phyloP scores from a whole-genome alignment of 2,888 invertebrate species.

The Patella ulyssiponensis region DNA sequence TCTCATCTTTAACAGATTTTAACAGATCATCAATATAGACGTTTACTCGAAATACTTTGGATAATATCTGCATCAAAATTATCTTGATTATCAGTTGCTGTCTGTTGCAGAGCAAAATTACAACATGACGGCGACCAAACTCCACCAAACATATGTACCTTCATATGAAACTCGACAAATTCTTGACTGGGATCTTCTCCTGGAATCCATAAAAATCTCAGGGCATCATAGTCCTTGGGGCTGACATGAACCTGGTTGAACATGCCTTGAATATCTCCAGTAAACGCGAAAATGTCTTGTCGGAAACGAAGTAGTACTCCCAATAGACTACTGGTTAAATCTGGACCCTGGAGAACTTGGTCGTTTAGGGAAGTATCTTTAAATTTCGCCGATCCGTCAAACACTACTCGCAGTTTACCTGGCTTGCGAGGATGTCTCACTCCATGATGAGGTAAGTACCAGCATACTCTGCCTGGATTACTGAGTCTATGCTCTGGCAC shows the following conservation, averaged over 20 bases:
- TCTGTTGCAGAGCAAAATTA: slow-evolving; percentile 14
- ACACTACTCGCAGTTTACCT: too few species aligned
- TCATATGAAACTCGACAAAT: not conserved
- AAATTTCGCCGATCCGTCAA: too few species aligned
- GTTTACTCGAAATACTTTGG: slow-evolving; percentile 1
- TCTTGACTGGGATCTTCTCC: not conserved
- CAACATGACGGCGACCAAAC: slow-evolving; percentile 10
- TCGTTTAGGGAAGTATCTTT: slow-evolving; percentile 26
- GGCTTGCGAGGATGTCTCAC: too few species aligned
- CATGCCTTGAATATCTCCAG: slow-evolving; percentile 25
- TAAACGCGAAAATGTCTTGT: slow-evolving; percentile 20
- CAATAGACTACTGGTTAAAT: slow-evolving; percentile 28
- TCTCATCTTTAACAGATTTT: slow-evolving; percentile 4
- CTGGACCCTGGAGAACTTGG: slow-evolving; percentile 29
- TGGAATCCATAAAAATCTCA: slow-evolving; percentile 19
- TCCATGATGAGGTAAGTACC: too few species aligned
- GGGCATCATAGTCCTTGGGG: slow-evolving; percentile 8
- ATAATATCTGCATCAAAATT: not conserved
- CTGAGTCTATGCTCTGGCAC: too few species aligned
- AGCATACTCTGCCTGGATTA: too few species aligned
- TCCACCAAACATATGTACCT: slow-evolving; percentile 8
- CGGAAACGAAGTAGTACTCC: slow-evolving; percentile 29
- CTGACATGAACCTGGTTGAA: slow-evolving; percentile 20
- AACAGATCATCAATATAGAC: slow-evolving; percentile 22
- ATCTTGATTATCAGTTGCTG: slow-evolving; percentile 14